Percentiles rank a stretch among this genome's conserved stretches.
Evolutionary conservation across 2,888 invertebrate genomes (phyloP).

Genomic region (Caenorhabditis becei): DNA sequence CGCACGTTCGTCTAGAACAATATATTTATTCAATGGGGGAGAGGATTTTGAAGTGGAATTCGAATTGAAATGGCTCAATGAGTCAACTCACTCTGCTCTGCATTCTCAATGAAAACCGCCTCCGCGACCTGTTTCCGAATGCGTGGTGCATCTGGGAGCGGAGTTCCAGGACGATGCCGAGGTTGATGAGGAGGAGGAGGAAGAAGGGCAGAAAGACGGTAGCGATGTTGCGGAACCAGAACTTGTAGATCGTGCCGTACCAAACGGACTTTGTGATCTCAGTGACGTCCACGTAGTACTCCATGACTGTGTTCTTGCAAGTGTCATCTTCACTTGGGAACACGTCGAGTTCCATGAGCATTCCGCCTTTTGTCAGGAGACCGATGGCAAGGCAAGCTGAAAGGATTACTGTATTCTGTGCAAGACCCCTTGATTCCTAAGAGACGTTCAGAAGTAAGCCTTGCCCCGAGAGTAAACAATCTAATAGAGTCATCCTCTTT

Average conservation of each 20-base stretch:
- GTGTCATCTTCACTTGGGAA: conserved; percentile 56
- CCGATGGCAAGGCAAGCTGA: conserved; percentile 52
- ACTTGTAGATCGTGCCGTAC: conserved; percentile 67
- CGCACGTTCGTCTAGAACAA: conserved; percentile 63
- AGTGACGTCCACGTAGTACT: conserved; percentile 65
- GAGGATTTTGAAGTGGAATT: too few species aligned
- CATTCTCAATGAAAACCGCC: conserved; percentile 51
- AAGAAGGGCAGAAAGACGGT: conserved; percentile 69
- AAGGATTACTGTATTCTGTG: too few species aligned
- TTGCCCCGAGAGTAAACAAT: too few species aligned
- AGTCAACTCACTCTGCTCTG: conserved; percentile 42
- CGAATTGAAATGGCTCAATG: background rate
- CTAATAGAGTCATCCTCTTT: too few species aligned
- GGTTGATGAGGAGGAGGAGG: conserved; percentile 60
- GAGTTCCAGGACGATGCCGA: conserved; percentile 62
- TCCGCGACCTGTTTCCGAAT: conserved; percentile 33
- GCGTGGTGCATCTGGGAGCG: conserved; percentile 56
- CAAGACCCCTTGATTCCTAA: too few species aligned
- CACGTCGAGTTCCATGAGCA: conserved; percentile 64
- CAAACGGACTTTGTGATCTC: conserved; percentile 52
- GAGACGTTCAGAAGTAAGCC: too few species aligned
- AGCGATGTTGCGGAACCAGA: conserved; percentile 64
- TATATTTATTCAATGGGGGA: too few species aligned
- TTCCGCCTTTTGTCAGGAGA: conserved; percentile 65
- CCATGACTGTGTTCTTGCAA: conserved; percentile 63